Base-by-base conservation (phyloP, 2,888 invertebrate genomes). In the Tortrix viridana region DNA sequence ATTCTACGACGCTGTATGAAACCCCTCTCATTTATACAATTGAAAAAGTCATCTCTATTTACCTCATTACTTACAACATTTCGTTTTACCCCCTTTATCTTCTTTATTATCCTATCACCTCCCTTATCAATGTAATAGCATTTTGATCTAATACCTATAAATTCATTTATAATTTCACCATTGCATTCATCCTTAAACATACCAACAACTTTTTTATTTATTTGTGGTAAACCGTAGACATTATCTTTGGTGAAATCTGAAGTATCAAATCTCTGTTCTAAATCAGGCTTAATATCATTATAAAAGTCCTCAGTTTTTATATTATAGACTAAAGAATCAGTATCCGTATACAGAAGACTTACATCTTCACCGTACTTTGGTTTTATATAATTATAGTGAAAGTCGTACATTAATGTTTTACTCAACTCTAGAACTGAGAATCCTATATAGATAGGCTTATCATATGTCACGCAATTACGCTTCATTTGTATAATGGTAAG, bases 311-410 rank as follows among this genome's bases (percentile, higher is more conserved):
- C 18, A 1, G 59, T 64, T n/a, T 38, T 16, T 3, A 69, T 58
- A 12, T 52, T 16, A 58, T 69, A 69, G 1, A 69, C 23, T 5
- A 69, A 62, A 4, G 62, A 65, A 19, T 67, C 67, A 69, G n/a
- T n/a, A n/a, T n/a, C n/a, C n/a, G n/a, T n/a, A n/a, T n/a, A n/a
- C n/a, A n/a, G n/a, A n/a, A n/a, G 5, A 2, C 3, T 14, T 7
- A 54, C 7, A 0, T 46, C 44, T 9, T 53, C 47, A 0, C 38
- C 49, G 46, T 50, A 65, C 16, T 56, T 59, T 1, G 18, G n/a
- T 18, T 44, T 9, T 26, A 69, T 66, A 5, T 64, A 54, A n/a
- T 55, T 22, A 12, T 65, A 67, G 22, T 69, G 67, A 23, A 65
- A 69, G 3, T 60, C 44, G 19, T 59, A 65, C 65, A 67, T 66